phyloP scores from a whole-genome alignment of 2,888 invertebrate genomes.

The Hemithea aestivaria region DNA sequence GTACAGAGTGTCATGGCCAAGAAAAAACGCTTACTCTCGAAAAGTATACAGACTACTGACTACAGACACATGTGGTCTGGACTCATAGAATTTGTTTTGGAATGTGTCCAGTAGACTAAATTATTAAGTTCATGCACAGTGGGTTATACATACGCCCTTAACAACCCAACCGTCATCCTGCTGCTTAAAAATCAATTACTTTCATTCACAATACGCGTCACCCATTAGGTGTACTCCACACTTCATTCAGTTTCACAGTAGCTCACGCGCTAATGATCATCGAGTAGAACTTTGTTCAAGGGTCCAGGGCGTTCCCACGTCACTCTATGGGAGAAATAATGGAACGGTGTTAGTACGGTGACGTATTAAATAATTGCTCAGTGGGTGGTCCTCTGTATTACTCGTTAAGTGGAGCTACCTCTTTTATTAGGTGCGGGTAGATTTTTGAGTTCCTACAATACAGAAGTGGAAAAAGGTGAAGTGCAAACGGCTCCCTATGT shows the following conservation, averaged over 20 bases:
- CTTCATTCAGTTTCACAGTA: slow-evolving; percentile 2
- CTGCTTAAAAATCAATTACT: slow-evolving; percentile 1
- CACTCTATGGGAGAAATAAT: slow-evolving; percentile 24
- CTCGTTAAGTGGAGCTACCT: slow-evolving; percentile 25
- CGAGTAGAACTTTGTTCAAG: slow-evolving; percentile 17
- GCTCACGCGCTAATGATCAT: slow-evolving; percentile 12
- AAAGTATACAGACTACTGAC: no score
- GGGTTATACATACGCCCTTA: no score
- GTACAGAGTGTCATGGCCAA: no score
- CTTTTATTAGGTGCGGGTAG: slow-evolving; percentile 10
- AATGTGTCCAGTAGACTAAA: no score
- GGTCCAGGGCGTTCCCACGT: slow-evolving; percentile 38
- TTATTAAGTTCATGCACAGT: no score
- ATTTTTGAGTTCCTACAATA: no score
- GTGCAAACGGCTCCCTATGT: no score
- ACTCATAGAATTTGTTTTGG: no score
- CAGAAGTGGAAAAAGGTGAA: no score
- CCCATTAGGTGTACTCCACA: no score
- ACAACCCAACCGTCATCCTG: not conserved
- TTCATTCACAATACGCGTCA: slow-evolving; percentile 2
- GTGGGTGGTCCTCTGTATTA: slow-evolving; percentile 53
- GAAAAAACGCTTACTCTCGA: no score
- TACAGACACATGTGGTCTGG: no score
- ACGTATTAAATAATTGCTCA: slow-evolving; percentile 53
- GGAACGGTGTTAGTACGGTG: slow-evolving; percentile 24